These are phyloP conservation scores for Lucifuga dentata DNA, from an alignment of 2,113 vertebrate genomes.

Conservation along the genomic window DNA sequence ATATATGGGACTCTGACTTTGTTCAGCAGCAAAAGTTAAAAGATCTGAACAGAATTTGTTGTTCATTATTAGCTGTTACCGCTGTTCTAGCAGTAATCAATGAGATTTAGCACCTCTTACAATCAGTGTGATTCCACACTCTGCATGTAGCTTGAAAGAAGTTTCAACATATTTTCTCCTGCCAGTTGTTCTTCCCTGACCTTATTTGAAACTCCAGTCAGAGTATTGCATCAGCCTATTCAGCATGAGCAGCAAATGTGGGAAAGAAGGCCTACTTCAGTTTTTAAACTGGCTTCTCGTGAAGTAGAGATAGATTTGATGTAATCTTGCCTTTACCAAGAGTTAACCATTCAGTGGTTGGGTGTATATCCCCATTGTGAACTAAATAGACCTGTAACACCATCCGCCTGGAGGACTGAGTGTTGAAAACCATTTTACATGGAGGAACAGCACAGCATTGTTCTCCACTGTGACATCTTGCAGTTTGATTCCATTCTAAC, in stretches of 20 bases:
- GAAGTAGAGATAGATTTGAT: conserved; percentile 22
- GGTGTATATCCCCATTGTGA: not conserved
- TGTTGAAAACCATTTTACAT: conserved; percentile 1
- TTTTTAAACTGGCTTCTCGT: conserved; percentile 30
- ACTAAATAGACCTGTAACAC: not conserved
- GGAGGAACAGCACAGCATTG: conserved; percentile 21
- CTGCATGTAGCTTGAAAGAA: conserved; percentile 35
- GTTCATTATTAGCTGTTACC: not conserved
- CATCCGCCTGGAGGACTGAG: not conserved
- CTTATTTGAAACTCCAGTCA: conserved; percentile 50
- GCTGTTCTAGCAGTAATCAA: conserved; percentile 27
- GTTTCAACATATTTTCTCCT: conserved; percentile 38
- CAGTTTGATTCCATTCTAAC: conserved; percentile 36
- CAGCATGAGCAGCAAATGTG: conserved; percentile 44
- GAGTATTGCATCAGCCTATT: conserved; percentile 70
- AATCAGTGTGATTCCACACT: conserved; percentile 22
- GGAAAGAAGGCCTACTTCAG: conserved; percentile 10
- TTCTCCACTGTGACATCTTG: conserved; percentile 37
- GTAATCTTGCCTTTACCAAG: conserved; percentile 8
- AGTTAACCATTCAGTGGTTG: conserved; percentile 10
- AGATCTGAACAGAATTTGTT: conserved; percentile 1
- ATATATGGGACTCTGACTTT: not conserved
- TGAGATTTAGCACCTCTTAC: conserved; percentile 9
- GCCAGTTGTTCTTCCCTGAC: conserved; percentile 30
- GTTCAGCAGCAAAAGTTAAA: conserved; percentile 9